phyloP scores from a whole-genome alignment of 2,888 invertebrate genomes.

The Drosophila testacea region DNA sequence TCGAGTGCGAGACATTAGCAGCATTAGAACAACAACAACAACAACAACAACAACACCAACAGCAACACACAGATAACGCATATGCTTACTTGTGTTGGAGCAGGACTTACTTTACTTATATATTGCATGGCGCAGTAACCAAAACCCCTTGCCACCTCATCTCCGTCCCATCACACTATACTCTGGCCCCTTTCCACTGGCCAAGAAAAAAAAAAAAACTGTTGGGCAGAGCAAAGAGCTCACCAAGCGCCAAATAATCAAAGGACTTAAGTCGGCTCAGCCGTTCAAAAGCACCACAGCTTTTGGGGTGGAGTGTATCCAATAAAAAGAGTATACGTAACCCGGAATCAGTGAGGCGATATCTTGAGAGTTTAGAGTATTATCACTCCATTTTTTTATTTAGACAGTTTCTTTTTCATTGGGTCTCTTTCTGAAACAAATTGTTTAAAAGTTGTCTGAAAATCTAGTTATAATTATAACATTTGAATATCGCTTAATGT shows the following conservation, averaged over 20 bases:
- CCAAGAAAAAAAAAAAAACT: conserved; percentile 29
- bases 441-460: background rate
- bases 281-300: conserved; percentile 55
- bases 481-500: conserved; percentile 14
- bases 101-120: conserved; percentile 42
- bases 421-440: background rate
- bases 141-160: conserved; percentile 9
- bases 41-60: conserved; percentile 42
- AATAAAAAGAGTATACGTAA: conserved; percentile 3
- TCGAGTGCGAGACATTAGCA: conserved; percentile 79
- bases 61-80: conserved; percentile 43
- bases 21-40: conserved; percentile 72
- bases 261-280: conserved; percentile 75
- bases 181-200: background rate
- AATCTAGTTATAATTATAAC: too few species aligned
- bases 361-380: conserved; percentile 1
- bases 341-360: conserved; percentile 5
- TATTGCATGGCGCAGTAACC: conserved; percentile 25
- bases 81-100: conserved; percentile 31
- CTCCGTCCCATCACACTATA: background rate
- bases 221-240: conserved; percentile 46
- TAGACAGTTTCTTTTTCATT: background rate
- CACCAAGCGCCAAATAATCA: conserved; percentile 73
- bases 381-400: background rate
- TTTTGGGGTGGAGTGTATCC: conserved; percentile 32